A percentile compares a stretch with the other conserved stretches of the same genome.
These are phyloP conservation scores for Dendronephthya gigantea DNA, from an alignment of 64 coral and sea anemone genomes.

Conservation along the genomic window DNA sequence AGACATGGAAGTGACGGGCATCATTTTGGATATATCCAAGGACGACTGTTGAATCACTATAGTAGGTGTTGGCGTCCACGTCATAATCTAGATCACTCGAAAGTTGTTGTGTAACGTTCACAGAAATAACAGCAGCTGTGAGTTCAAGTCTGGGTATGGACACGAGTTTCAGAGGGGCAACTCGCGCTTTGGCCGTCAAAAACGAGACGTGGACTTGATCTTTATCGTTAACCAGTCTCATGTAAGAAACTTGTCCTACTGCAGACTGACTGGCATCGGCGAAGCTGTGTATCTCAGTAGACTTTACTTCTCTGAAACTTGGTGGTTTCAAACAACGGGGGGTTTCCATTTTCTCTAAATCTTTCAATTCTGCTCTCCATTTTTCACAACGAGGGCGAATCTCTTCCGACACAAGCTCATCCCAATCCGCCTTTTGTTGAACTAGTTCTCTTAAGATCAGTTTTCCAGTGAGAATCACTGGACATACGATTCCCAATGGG, in stretches of 20 bases:
- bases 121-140: slow-evolving; percentile 2
- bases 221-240: background rate
- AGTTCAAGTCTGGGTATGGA: slow-evolving; percentile 9
- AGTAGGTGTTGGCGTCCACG: background rate
- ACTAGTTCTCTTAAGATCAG: background rate
- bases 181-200: background rate
- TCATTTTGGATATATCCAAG: slow-evolving; percentile 11
- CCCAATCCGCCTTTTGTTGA: background rate
- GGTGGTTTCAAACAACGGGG: background rate
- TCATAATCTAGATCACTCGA: background rate
- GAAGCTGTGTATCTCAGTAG: slow-evolving; percentile 9
- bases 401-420: background rate
- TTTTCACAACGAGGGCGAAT: background rate
- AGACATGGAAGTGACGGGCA: background rate
- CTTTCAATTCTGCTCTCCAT: slow-evolving; percentile 2
- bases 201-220: background rate
- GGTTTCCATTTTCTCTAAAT: background rate
- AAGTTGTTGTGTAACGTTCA: background rate
- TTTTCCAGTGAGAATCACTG: no score
- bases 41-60: background rate
- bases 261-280: slow-evolving; percentile 6
- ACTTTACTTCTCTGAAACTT: background rate
- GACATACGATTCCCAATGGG: no score
- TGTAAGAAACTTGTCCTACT: background rate
- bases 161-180: background rate